Conservation (phyloP, 2,797 vertebrate genomes). For the Cossypha caffra region DNA sequence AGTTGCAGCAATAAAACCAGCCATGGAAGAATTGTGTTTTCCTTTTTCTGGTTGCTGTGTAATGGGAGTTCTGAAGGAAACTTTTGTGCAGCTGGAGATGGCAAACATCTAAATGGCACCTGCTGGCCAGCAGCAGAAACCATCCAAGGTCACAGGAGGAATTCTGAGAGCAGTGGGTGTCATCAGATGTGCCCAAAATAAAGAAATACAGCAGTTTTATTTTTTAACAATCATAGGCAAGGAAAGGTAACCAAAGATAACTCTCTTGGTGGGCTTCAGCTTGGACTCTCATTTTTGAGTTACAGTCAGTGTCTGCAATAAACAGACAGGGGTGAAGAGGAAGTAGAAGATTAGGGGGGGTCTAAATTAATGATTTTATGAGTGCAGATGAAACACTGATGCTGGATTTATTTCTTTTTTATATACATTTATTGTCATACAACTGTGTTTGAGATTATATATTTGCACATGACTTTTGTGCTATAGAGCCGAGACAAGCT, state of each 20-base stretch:
- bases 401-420: neutral
- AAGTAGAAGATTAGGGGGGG: neutral
- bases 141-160: neutral
- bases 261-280: neutral
- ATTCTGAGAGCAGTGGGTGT: neutral
- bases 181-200: neutral
- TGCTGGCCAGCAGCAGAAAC: neutral
- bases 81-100: neutral
- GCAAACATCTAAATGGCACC: neutral
- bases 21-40: neutral
- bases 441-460: neutral
- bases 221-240: neutral
- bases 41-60: constrained; percentile 1
- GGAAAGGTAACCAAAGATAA: neutral
- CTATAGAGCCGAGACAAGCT: neutral
- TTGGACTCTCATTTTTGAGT: neutral
- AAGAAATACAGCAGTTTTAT: neutral
- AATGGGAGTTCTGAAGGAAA: neutral
- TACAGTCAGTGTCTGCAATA: neutral
- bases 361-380: neutral
- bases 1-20: neutral
- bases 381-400: neutral
- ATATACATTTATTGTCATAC: neutral
- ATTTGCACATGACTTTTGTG: neutral
- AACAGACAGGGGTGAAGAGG: neutral